Percentiles rank a stretch among this genome's conserved stretches.
Conservation (phyloP, 2,113 vertebrate genomes). For the Astur gentilis region DNA sequence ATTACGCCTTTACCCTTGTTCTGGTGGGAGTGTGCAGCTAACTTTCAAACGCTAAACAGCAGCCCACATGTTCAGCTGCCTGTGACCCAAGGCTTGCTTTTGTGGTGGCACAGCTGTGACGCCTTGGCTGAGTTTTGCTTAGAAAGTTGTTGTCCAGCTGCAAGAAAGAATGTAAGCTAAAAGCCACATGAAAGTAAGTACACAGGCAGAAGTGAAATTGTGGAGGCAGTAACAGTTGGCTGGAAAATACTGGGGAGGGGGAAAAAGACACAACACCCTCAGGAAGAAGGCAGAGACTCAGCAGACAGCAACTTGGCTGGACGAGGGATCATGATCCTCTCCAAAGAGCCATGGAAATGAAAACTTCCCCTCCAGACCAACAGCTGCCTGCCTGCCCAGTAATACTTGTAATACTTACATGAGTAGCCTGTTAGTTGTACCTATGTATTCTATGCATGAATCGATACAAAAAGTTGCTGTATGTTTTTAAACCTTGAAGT, state of each 20-base stretch:
- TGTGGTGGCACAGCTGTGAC: neutral
- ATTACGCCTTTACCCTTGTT: neutral
- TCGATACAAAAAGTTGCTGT: neutral
- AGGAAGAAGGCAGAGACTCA: neutral
- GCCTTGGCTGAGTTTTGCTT: neutral
- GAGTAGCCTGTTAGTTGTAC: neutral
- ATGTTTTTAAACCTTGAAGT: neutral
- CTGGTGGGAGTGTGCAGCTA: neutral
- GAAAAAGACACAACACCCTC: neutral
- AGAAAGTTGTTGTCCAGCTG: neutral
- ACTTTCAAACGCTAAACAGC: neutral
- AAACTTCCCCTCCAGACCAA: neutral
- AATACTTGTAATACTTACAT: neutral
- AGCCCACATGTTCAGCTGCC: neutral
- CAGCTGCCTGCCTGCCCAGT: neutral
- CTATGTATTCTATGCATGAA: neutral
- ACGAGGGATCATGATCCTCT: rapidly evolving
- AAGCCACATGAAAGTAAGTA: neutral
- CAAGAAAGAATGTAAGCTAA: neutral
- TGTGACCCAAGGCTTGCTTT: neutral
- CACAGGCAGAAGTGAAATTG: neutral
- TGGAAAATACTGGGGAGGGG: neutral
- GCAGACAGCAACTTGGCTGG: neutral
- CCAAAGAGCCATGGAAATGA: neutral
- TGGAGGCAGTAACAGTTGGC: neutral